A percentile compares a stretch with the other conserved stretches of the same genome.
phyloP scores from a whole-genome alignment of 2,888 invertebrate genomes.

The Pyrrhia umbra region DNA sequence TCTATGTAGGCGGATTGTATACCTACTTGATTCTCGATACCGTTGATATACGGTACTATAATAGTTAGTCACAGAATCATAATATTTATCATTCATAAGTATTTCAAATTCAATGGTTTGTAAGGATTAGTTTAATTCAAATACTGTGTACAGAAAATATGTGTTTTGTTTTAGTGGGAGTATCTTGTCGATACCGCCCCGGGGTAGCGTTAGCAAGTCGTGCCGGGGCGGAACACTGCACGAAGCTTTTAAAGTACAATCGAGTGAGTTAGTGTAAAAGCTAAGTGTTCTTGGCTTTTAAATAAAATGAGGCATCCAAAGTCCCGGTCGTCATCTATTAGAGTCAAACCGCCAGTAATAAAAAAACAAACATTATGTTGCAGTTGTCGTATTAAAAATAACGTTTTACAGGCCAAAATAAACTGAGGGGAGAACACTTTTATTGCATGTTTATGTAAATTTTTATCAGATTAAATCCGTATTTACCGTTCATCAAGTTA shows the following conservation, averaged over 20 bases:
- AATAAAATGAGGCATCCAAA: slow-evolving; percentile 37
- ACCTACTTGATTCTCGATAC: slow-evolving; percentile 5
- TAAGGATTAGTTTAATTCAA: slow-evolving; percentile 33
- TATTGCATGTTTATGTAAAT: slow-evolving; percentile 20
- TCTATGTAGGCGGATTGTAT: slow-evolving; percentile 31
- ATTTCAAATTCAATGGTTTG: slow-evolving; percentile 12
- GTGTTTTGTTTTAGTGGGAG: slow-evolving; percentile 44
- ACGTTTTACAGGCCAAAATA: slow-evolving; percentile 31
- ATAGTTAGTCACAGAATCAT: not conserved
- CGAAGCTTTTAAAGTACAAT: slow-evolving; percentile 55
- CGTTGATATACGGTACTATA: slow-evolving; percentile 24
- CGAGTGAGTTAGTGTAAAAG: slow-evolving; percentile 43
- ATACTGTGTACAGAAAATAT: slow-evolving; percentile 53
- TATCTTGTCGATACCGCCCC: slow-evolving; percentile 30
- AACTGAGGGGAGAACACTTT: not conserved
- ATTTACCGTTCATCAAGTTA: too few species aligned
- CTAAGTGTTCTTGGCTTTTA: slow-evolving; percentile 51
- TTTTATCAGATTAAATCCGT: not conserved
- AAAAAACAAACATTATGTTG: slow-evolving; percentile 38
- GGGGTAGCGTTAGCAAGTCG: slow-evolving; percentile 33
- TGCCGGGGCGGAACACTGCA: slow-evolving; percentile 28
- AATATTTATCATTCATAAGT: not conserved
- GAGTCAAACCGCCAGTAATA: slow-evolving; percentile 25
- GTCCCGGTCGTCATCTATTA: slow-evolving; percentile 29
- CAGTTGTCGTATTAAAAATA: slow-evolving; percentile 26